Evolutionary conservation across 1,140 invertebrate species (phyloP), one percentile per base, ranked within the genome.

Genomic region (Spodoptera frugiperda): DNA sequence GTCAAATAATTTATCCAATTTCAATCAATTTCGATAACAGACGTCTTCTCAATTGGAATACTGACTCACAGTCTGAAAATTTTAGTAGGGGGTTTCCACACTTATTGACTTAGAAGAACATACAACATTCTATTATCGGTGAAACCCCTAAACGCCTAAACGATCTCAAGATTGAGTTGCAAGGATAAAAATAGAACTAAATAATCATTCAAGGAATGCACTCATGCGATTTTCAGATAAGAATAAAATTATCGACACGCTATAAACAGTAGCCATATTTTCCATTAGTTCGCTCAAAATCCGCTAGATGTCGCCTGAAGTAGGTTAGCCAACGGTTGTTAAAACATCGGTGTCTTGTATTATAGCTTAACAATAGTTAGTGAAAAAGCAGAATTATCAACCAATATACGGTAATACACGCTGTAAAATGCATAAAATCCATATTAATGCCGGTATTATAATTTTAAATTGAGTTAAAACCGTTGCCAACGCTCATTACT

Each of bases 41-140:
- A 49, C 46, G 14, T 12, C 12, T 21, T 5, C 19, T 49, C 44
- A 46, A 67, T 46, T 67, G 39, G 63, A 25, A 25, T 25, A n/a
- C 12, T 67, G 63, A 67, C 17, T 67, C 63, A 67, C 17, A 9
- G 63, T 25, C 63, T 67, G 61, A n/a, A 67, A 67, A 67, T 67
- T 46, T 12, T 5, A 39, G 9, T 14, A 17, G 59, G 55, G 55
- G 14, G 14, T 59, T 46, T 46, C 39, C 59, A 19, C 8, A 57
- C 54, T 25, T 57, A 15, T 33, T 6, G 9, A 17, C n/a, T n/a
- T n/a, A n/a, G n/a, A n/a, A n/a, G n/a, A n/a, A n/a, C n/a, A n/a
- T n/a, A n/a, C n/a, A n/a, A n/a, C n/a, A n/a, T n/a, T n/a, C n/a
- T n/a, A n/a, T n/a, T 14, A n/a, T 9, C 46, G 19, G 63, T 44